phyloP scores from a whole-genome alignment of 2,888 invertebrate species.

The Latrodectus elegans region DNA sequence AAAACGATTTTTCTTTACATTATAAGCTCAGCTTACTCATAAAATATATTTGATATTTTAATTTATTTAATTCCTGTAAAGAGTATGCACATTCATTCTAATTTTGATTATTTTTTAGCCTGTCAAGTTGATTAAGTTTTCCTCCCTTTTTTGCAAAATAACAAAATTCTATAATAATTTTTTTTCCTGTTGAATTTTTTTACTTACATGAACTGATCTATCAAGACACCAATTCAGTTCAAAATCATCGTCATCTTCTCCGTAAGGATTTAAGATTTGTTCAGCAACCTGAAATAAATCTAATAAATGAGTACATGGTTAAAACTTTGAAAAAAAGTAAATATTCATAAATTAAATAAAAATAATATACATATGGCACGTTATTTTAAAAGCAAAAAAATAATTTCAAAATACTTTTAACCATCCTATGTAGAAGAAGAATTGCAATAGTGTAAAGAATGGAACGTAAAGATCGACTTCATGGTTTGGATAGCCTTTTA shows the following conservation, averaged over 20 bases:
- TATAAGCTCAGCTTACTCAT: too few relatives aligned
- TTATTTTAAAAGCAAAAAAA: not conserved
- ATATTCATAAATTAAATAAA: not conserved
- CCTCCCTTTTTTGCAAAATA: too few relatives aligned
- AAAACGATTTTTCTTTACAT: too few relatives aligned
- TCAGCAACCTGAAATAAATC: constrained; percentile 72
- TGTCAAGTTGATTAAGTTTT: too few relatives aligned
- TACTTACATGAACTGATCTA: constrained; percentile 78
- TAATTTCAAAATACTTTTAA: constrained; percentile 79
- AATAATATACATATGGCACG: not conserved
- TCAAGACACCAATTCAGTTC: constrained; percentile 78
- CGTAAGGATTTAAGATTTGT: constrained; percentile 74
- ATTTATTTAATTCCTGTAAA: too few relatives aligned
- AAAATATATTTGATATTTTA: too few relatives aligned
- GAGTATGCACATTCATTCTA: too few relatives aligned
- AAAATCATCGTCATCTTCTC: constrained; percentile 75
- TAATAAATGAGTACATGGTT: too few relatives aligned
- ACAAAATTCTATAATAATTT: too few relatives aligned
- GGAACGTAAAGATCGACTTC: constrained; percentile 75
- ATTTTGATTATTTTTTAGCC: too few relatives aligned
- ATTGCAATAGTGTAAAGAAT: constrained; percentile 80
- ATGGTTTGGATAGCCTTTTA: constrained; percentile 64
- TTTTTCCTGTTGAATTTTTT: too few relatives aligned
- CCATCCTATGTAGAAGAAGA: constrained; percentile 95
- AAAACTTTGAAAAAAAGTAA: not conserved